A percentile compares a stretch with the other conserved stretches of the same genome.
These are phyloP conservation scores for Antedon bifida DNA, from an alignment of 35 echinoderm and acorn worm genomes.

Conservation along the genomic window DNA sequence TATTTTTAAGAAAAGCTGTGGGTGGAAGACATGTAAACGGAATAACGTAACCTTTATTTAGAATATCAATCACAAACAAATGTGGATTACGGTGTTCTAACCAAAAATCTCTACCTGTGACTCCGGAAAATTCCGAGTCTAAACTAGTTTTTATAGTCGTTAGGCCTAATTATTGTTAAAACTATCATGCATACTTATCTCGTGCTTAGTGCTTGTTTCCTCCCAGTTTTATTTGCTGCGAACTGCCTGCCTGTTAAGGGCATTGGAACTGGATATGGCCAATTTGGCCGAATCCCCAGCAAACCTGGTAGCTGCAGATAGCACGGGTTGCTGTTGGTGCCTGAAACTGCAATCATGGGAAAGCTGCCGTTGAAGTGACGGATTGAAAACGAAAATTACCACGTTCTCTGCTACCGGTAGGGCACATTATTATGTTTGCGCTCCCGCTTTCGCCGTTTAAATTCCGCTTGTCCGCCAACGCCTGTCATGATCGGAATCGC, in stretches of 20 bases:
- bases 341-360: not conserved
- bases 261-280: not conserved
- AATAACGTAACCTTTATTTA: not conserved
- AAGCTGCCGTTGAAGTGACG: not conserved
- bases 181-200: constrained; percentile 2
- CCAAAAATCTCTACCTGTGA: not conserved
- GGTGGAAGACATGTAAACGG: constrained; percentile 2
- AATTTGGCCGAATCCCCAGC: not conserved
- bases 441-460: constrained; percentile 11
- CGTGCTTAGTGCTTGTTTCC: not conserved
- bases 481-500: not conserved
- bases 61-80: not conserved
- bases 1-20: not conserved
- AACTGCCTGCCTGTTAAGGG: not conserved
- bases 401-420: not conserved
- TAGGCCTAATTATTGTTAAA: not conserved
- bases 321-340: not conserved
- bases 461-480: constrained; percentile 6
- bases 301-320: not conserved
- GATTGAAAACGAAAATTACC: not conserved
- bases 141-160: not conserved
- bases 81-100: constrained; percentile 1
- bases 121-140: not conserved
- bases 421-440: not conserved
- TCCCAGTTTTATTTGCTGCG: not conserved